These are phyloP conservation scores for Apaloderma vittatum DNA, from an alignment of 2,113 vertebrate genomes.

Conservation along the genomic window DNA sequence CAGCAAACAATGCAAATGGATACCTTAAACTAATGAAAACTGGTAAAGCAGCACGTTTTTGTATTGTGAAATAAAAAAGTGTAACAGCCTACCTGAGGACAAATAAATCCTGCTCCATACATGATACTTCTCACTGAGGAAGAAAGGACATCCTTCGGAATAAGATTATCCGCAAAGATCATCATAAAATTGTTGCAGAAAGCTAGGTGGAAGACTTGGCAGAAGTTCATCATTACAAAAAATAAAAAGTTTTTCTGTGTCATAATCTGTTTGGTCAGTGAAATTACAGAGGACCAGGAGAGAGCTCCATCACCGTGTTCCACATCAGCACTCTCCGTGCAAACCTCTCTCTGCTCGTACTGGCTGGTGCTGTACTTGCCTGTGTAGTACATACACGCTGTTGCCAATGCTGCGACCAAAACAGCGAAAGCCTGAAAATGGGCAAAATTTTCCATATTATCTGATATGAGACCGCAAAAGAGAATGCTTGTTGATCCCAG, in stretches of 20 bases:
- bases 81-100: conserved; percentile 85
- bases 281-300: conserved; percentile 77
- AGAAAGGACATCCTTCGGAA: conserved; percentile 84
- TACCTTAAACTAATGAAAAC: neutral
- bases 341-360: conserved; percentile 71
- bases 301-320: conserved; percentile 4
- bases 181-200: conserved; percentile 93
- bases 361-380: conserved; percentile 81
- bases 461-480: conserved; percentile 86
- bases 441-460: conserved; percentile 87
- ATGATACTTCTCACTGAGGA: conserved; percentile 86
- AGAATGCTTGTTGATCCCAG: conserved; percentile 86
- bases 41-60: neutral
- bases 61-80: neutral
- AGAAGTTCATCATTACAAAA: conserved; percentile 92
- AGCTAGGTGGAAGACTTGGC: conserved; percentile 89
- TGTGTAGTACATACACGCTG: conserved; percentile 85
- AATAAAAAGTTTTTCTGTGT: conserved; percentile 85
- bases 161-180: conserved; percentile 90
- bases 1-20: neutral
- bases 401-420: conserved; percentile 77
- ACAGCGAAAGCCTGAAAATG: conserved; percentile 82
- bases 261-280: conserved; percentile 85
- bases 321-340: neutral
- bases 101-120: conserved; percentile 92